phyloP scores from a whole-genome alignment of 2,797 vertebrate genomes.

The Lycodopsis pacificus region DNA sequence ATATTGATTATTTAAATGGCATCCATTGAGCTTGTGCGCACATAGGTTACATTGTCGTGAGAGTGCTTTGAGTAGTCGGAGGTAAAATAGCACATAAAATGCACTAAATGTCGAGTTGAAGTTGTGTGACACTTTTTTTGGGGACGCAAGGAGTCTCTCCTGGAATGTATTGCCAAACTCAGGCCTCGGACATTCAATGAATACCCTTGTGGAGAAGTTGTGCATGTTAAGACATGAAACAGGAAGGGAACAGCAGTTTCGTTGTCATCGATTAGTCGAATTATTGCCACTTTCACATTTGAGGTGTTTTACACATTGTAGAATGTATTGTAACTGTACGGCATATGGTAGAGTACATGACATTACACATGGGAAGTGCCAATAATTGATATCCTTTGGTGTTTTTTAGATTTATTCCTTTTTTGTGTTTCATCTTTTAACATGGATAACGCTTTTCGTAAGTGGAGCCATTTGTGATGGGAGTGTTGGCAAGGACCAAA shows the following conservation, averaged over 20 bases:
- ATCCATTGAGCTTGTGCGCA: slow-evolving; percentile 78
- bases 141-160: slow-evolving; percentile 81
- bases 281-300: slow-evolving; percentile 88
- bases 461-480: slow-evolving; percentile 86
- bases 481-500: slow-evolving; percentile 90
- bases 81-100: slow-evolving; percentile 86
- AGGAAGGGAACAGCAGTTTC: slow-evolving; percentile 80
- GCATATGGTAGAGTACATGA: slow-evolving; percentile 82
- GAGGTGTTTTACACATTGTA: slow-evolving; percentile 85
- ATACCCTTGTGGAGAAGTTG: slow-evolving; percentile 79
- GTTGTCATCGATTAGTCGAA: slow-evolving; percentile 76
- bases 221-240: slow-evolving; percentile 84
- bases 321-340: slow-evolving; percentile 86
- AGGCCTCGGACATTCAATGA: slow-evolving; percentile 86
- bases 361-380: slow-evolving; percentile 87
- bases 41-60: slow-evolving; percentile 73
- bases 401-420: slow-evolving; percentile 82
- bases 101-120: slow-evolving; percentile 88
- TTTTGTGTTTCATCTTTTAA: slow-evolving; percentile 88
- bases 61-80: slow-evolving; percentile 75
- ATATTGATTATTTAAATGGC: slow-evolving; percentile 69
- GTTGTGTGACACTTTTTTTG: slow-evolving; percentile 77
- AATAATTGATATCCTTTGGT: slow-evolving; percentile 83
- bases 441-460: slow-evolving; percentile 79
- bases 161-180: slow-evolving; percentile 90